Evolutionary conservation across 2,113 vertebrate genomes (phyloP).

Genomic region (Oceanodroma tethys): DNA sequence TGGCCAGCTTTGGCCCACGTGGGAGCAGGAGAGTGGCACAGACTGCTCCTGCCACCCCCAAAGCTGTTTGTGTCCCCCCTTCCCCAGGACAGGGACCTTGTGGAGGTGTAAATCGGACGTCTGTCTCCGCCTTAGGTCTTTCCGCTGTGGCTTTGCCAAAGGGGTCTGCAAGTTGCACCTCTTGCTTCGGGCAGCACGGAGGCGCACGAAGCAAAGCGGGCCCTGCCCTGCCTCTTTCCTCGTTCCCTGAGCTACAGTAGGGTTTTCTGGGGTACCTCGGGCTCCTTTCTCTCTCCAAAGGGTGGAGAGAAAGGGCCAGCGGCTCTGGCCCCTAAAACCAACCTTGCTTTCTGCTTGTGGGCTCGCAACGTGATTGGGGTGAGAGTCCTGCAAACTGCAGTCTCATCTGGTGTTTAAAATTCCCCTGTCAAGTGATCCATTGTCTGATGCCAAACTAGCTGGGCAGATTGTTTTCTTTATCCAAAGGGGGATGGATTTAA

Average conservation of each 20-base stretch:
- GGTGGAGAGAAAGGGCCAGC: not conserved
- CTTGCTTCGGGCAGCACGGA: not conserved
- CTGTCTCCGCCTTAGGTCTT: not conserved
- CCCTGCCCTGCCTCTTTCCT: not conserved
- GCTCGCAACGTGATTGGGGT: not conserved
- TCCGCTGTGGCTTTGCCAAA: not conserved
- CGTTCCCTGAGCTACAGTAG: not conserved
- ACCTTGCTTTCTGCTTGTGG: not conserved
- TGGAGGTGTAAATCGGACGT: not conserved
- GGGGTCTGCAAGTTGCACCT: not conserved
- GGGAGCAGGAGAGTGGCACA: not conserved
- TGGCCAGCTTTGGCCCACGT: not conserved
- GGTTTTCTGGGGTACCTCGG: not conserved
- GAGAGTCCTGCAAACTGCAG: conserved; percentile 46
- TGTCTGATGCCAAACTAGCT: conserved; percentile 66
- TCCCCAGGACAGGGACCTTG: not conserved
- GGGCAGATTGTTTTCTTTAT: conserved; percentile 68
- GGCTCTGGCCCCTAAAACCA: not conserved
- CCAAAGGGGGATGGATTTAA: conserved; percentile 58
- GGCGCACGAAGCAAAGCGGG: not conserved
- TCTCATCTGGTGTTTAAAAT: conserved; percentile 53
- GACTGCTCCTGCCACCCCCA: not conserved
- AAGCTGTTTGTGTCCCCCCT: not conserved
- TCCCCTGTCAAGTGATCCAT: conserved; percentile 66
- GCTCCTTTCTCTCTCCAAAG: not conserved